Evolutionary conservation across 2,113 vertebrate species (phyloP), one percentile per base, ranked within the genome.

Genomic region (Dicentrarchus labrax): DNA sequence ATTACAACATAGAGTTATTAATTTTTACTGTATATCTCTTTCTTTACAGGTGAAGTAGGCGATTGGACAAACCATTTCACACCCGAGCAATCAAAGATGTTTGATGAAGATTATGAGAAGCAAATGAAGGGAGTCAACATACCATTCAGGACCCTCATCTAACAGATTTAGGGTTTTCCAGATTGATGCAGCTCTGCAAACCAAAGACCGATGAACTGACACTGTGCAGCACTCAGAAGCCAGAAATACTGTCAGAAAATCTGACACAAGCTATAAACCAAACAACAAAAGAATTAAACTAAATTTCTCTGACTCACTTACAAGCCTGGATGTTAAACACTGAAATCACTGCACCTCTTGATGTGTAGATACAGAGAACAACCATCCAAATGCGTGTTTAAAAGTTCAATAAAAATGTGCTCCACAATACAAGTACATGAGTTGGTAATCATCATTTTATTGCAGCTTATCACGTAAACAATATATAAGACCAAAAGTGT

Each of bases 61-160:
- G 97, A 99, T 65, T 99, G 97, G 97, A 96, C 89, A 90, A 97
- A 96, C 74, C 84, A 98, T 88, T 99, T 99, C 91, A 97, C 96
- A 1, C 90, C 96, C 12, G 94, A 96, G 82, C 96, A 98, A 84
- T 94, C 92, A 45, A 86, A 96, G 89, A 92, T 83, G 86, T 98
- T 98, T 91, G 96, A 98, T 76, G 94, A 94, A 72, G 90, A 97
- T 80, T 98, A 97, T 5, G 72, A 86, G 0, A 93, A 88, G 75
- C 93, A 97, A 90, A 98, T 99, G 97, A 93, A 92, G 2, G 95
- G 72, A 0, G 92, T 91, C 0, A 57, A 93, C 53, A 94, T 98
- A 69, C 74, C 87, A 9, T 98, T 98, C 88, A 92, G 89, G 78
- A 94, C 75, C 41, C 85, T 89, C 39, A 89, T 97, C 83, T 96